A percentile compares a stretch with the other conserved stretches of the same genome.
Conservation (phyloP, 1,140 invertebrate species). For the Zaprionus lachaisei region DNA sequence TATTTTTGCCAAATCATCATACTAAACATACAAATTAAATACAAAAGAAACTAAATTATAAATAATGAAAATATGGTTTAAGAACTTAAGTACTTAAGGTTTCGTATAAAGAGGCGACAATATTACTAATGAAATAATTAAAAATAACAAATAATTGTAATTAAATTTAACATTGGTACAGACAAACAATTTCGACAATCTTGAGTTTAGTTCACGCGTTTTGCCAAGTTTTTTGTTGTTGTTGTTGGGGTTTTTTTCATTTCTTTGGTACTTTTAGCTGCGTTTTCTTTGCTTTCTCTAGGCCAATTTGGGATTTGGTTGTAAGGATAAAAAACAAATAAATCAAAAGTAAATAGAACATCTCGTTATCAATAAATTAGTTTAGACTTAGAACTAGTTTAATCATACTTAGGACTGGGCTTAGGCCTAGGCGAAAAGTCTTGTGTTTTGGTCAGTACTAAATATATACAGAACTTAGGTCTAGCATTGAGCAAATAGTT, state of each 20-base stretch:
- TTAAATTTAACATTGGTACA: slow-evolving; percentile 37
- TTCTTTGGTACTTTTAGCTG: slow-evolving; percentile 84
- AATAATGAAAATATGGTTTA: slow-evolving; percentile 32
- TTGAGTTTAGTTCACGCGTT: slow-evolving; percentile 36
- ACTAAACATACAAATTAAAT: slow-evolving; percentile 50
- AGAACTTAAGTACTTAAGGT: slow-evolving; percentile 12
- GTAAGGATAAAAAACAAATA: slow-evolving; percentile 42
- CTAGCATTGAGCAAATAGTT: slow-evolving; percentile 58
- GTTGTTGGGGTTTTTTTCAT: slow-evolving; percentile 39
- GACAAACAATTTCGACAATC: slow-evolving; percentile 63
- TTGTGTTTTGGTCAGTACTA: slow-evolving; percentile 49
- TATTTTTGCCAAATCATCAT: slow-evolving; percentile 66
- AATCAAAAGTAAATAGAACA: slow-evolving; percentile 50
- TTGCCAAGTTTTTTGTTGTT: slow-evolving; percentile 48
- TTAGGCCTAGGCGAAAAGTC: slow-evolving; percentile 53
- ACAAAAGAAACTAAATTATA: slow-evolving; percentile 49
- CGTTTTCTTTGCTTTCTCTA: slow-evolving; percentile 56
- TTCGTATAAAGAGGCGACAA: slow-evolving; percentile 7
- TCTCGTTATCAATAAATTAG: slow-evolving; percentile 56
- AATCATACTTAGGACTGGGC: slow-evolving; percentile 23
- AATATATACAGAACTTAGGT: slow-evolving; percentile 62
- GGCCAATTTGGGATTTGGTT: slow-evolving; percentile 71
- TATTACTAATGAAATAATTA: slow-evolving; percentile 17
- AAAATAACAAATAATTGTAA: slow-evolving; percentile 37
- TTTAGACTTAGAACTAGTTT: slow-evolving; percentile 37